Percentiles rank a stretch among this genome's conserved stretches.
Evolutionary conservation across 2,888 invertebrate genomes (phyloP).

Genomic region (Tetramorium bicarinatum): DNA sequence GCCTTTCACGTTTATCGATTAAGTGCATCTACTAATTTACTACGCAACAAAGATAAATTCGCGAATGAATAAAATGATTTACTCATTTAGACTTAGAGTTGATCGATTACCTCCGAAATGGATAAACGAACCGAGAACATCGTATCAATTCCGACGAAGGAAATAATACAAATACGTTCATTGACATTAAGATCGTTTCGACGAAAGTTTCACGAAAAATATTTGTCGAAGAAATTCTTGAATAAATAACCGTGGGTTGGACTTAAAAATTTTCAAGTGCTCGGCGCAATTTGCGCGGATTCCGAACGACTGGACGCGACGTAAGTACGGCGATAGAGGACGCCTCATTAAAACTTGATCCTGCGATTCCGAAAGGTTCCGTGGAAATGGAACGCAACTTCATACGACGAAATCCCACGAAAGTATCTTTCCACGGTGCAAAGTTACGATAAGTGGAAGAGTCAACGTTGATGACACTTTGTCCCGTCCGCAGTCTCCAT

Average conservation of each 20-base stretch:
- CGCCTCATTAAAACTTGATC: constrained; percentile 64
- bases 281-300: constrained; percentile 29
- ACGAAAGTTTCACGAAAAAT: background rate
- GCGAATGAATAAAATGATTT: constrained; percentile 38
- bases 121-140: background rate
- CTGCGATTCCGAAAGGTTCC: constrained; percentile 34
- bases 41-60: constrained; percentile 56
- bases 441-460: constrained; percentile 61
- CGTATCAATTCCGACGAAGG: background rate
- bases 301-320: constrained; percentile 20
- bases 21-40: constrained; percentile 46
- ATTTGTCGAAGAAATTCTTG: background rate
- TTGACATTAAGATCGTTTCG: no score
- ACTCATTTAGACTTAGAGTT: background rate
- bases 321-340: constrained; percentile 52
- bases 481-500: constrained; percentile 48
- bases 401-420: constrained; percentile 46
- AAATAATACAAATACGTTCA: background rate
- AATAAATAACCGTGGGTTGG: background rate
- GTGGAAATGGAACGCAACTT: constrained; percentile 34
- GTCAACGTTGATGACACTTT: constrained; percentile 58
- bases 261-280: constrained; percentile 30
- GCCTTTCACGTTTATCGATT: constrained; percentile 46
- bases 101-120: background rate
- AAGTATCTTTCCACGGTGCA: constrained; percentile 36